Evolutionary conservation across 2,888 invertebrate genomes (phyloP).

Genomic region (Ectemnius continuus): DNA sequence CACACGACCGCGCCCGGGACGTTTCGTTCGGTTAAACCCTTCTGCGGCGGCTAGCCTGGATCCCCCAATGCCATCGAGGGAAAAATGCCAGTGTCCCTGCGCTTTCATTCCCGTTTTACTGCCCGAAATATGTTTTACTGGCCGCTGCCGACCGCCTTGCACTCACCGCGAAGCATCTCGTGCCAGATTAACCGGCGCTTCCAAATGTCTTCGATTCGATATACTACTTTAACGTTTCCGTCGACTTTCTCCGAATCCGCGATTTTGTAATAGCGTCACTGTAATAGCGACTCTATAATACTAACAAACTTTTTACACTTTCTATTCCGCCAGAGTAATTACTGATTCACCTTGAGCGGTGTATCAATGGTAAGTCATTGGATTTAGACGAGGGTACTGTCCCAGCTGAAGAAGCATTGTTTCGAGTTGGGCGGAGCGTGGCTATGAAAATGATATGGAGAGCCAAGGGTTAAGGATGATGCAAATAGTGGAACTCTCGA

Average conservation of each 20-base stretch:
- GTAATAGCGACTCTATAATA: too few relatives aligned
- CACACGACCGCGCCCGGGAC: constrained; percentile 49
- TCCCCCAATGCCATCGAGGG: constrained; percentile 3
- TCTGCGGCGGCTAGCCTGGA: constrained; percentile 24
- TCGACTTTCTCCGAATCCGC: too few relatives aligned
- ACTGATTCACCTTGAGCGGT: too few relatives aligned
- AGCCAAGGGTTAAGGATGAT: background rate
- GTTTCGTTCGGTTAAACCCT: constrained; percentile 45
- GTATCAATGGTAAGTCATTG: too few relatives aligned
- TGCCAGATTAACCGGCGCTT: constrained; percentile 27
- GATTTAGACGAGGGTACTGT: too few relatives aligned
- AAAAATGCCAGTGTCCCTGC: constrained; percentile 11
- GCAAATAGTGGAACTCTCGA: background rate
- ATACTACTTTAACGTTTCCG: too few relatives aligned
- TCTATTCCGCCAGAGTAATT: too few relatives aligned
- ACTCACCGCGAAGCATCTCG: background rate
- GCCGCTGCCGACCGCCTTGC: constrained; percentile 4
- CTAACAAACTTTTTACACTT: too few relatives aligned
- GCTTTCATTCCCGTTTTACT: constrained; percentile 40
- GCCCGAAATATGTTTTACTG: constrained; percentile 32
- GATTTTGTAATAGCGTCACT: too few relatives aligned
- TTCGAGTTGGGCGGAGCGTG: too few relatives aligned
- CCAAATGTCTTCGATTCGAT: background rate
- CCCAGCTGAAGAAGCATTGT: too few relatives aligned
- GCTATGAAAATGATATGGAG: constrained; percentile 5